Percentiles rank a stretch among this genome's conserved stretches.
Evolutionary conservation across 1,140 invertebrate genomes (phyloP).

Genomic region (Danaus plexippus): DNA sequence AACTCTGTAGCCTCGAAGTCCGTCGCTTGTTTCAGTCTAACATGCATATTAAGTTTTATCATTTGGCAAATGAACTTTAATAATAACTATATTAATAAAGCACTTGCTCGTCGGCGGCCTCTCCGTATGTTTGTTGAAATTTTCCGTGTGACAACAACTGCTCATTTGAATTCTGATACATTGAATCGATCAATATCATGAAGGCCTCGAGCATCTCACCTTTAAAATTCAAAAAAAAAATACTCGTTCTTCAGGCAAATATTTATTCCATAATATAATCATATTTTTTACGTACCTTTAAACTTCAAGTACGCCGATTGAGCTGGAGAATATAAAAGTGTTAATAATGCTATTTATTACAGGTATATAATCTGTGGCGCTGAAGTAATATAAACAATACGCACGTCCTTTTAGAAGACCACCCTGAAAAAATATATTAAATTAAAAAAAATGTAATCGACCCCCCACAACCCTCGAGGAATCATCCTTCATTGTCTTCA

Average conservation of each 20-base stretch:
- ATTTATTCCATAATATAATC: not conserved
- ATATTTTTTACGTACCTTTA: conserved; percentile 21
- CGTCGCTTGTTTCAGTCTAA: conserved; percentile 37
- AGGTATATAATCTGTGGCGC: not conserved
- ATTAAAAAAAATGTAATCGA: conserved; percentile 6
- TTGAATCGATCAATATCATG: conserved; percentile 40
- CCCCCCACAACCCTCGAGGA: conserved; percentile 2
- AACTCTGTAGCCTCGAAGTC: conserved; percentile 45
- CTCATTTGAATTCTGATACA: conserved; percentile 37
- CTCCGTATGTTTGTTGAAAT: conserved; percentile 37
- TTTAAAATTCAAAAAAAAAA: too few species aligned
- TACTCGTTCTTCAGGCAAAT: not conserved
- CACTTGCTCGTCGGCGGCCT: conserved; percentile 44
- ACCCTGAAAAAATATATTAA: conserved; percentile 32
- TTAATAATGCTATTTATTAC: conserved; percentile 4
- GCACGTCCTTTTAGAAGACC: conserved; percentile 38
- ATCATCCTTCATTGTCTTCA: conserved; percentile 51
- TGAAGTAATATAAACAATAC: conserved; percentile 19
- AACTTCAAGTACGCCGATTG: conserved; percentile 44
- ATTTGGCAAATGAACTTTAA: not conserved
- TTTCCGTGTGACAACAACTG: conserved; percentile 41
- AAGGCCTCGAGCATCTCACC: conserved; percentile 52
- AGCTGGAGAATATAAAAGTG: conserved; percentile 28
- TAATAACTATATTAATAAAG: not conserved
- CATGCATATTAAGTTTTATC: conserved; percentile 5